Evolutionary conservation across 2,888 invertebrate genomes (phyloP), one percentile per base, ranked within the genome.

Genomic region (Tipula vernalis): DNA sequence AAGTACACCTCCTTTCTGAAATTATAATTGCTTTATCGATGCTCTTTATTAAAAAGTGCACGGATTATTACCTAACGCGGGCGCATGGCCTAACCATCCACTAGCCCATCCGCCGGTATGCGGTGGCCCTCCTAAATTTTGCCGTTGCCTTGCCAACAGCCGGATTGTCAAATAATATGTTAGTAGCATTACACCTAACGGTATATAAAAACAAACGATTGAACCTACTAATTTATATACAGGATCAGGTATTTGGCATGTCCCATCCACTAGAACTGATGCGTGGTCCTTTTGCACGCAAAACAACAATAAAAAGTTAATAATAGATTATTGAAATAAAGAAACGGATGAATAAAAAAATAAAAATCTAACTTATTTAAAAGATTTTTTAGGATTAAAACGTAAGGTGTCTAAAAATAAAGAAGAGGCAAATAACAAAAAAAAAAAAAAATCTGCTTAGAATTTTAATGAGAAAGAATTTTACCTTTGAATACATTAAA

Each of bases 181-280:
- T 87, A 98, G 93, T 90, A 98, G 93, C 98, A 99, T 99, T 88
- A 99, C 98, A 83, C 95, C 94, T 88, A 99, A 93, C 0, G 99
- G 99, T 88, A 99, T 98, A 93, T 98, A 98, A 92, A 99, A 99
- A 89, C 98, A 98, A 89, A 98, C 95, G 89, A 98, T 96, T 87
- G 98, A 98, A 51, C 98, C 99, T 89, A 98, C 97, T 87, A 98
- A 94, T 91, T 97, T 97, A 93, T 96, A 97, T 6, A 96, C 93
- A 0, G 97, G 96, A 91, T 97, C 97, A 1, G 97, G 97, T 89
- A 97, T 96, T 91, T 96, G 96, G 90, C 97, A 97, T 83, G 95
- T 95, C 2, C 97, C 97, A 88, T 95, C 95, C 87, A 96, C 96
- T 89, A 97, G 93, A 87, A 97, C 95, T 5, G 96, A 96, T 88